phyloP scores from a whole-genome alignment of 2,113 vertebrate genomes.

The Vidua macroura region DNA sequence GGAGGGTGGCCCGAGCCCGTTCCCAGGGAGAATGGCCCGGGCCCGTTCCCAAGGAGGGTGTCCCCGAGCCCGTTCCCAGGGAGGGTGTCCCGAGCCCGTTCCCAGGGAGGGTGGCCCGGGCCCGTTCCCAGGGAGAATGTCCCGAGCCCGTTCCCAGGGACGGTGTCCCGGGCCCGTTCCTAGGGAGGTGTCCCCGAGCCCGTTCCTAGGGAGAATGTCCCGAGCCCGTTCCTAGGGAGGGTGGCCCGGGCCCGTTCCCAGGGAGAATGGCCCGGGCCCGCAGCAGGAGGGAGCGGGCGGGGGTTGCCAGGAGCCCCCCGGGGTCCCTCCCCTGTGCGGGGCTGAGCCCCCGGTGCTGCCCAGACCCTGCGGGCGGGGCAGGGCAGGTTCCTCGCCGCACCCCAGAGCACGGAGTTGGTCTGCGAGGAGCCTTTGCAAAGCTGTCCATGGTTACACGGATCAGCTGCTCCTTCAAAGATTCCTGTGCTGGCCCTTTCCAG shows the following conservation, averaged over 20 bases:
- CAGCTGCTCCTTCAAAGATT: background rate
- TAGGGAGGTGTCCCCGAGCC: background rate
- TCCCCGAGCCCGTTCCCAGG: background rate
- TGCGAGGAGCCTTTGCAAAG: background rate
- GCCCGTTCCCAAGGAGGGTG: background rate
- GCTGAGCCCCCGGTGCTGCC: background rate
- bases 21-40: background rate
- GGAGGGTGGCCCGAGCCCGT: background rate
- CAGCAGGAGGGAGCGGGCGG: rapidly evolving
- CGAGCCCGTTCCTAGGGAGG: background rate
- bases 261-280: background rate
- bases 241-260: background rate
- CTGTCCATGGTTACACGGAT: background rate
- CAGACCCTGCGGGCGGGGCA: background rate
- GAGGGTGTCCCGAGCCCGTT: background rate
- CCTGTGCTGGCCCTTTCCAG: background rate
- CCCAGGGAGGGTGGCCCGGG: no score
- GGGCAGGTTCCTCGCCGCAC: no score
- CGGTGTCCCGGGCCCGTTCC: background rate
- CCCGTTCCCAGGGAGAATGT: no score
- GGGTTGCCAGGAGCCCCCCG: background rate
- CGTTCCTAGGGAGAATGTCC: background rate
- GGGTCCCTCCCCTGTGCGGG: background rate
- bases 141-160: background rate
- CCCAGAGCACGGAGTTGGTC: background rate